phyloP scores from a whole-genome alignment of 2,888 invertebrate species.

The Adelphocoris suturalis region DNA sequence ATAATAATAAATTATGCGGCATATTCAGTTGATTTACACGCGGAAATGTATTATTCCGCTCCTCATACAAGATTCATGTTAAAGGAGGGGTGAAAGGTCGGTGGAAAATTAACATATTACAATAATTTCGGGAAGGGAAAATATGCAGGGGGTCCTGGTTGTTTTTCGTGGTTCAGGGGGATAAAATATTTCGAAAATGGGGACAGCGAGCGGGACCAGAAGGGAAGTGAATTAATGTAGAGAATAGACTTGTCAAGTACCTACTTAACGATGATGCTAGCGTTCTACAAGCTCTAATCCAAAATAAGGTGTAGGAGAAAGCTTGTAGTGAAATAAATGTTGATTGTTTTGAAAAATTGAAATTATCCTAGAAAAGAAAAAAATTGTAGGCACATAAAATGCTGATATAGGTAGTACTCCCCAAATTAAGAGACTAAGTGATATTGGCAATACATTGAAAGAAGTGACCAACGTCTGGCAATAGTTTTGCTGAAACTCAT shows the following conservation, averaged over 20 bases:
- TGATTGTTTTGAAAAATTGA: too few relatives aligned
- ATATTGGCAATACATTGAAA: too few relatives aligned
- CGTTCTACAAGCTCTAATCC: neutral
- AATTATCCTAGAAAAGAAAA: too few relatives aligned
- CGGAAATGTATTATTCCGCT: conserved; percentile 29
- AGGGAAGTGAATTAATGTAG: neutral
- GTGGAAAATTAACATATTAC: conserved; percentile 26
- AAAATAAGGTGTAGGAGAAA: too few relatives aligned
- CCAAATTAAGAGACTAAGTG: too few relatives aligned
- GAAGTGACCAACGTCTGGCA: too few relatives aligned
- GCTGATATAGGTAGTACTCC: too few relatives aligned
- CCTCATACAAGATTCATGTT: conserved; percentile 43
- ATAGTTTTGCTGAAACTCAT: too few relatives aligned
- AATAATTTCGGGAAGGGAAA: neutral
- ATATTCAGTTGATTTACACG: conserved; percentile 38
- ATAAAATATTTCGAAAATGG: neutral
- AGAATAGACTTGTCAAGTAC: neutral
- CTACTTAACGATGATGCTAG: too few relatives aligned
- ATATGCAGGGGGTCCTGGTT: neutral
- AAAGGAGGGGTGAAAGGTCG: conserved; percentile 4
- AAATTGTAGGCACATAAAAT: too few relatives aligned
- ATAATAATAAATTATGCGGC: conserved; percentile 44
- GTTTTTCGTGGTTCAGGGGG: neutral
- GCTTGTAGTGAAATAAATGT: too few relatives aligned
- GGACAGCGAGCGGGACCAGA: neutral